These are phyloP conservation scores for Climacteris rufus DNA, from an alignment of 2,113 vertebrate genomes.

Conservation along the genomic window DNA sequence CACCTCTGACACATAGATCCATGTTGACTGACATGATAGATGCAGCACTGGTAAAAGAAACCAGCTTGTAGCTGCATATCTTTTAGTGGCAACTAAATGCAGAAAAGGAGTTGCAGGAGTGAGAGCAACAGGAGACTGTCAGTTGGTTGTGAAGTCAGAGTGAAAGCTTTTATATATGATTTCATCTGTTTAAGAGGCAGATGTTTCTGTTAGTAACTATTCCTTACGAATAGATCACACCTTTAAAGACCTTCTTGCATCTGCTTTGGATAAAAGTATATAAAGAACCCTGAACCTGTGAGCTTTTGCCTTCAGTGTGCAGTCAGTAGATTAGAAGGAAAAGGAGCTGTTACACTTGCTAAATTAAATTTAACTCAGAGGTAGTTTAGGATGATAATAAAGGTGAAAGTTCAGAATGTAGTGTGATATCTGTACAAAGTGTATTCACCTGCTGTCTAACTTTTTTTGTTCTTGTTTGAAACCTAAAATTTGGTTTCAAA, in stretches of 20 bases:
- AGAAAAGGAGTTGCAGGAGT: neutral
- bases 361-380: neutral
- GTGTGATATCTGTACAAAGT: neutral
- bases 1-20: neutral
- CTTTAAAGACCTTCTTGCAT: neutral
- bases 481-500: conserved; percentile 2
- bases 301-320: neutral
- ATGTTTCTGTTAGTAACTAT: neutral
- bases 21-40: neutral
- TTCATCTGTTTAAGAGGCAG: neutral
- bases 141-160: neutral
- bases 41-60: neutral
- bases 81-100: neutral
- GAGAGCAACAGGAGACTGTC: neutral
- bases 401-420: neutral
- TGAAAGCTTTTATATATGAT: neutral
- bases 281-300: neutral
- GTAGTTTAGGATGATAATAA: neutral
- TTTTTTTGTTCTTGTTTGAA: neutral
- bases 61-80: neutral
- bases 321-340: neutral
- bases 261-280: neutral
- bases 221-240: conserved; percentile 4
- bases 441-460: neutral
- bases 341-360: neutral